These are phyloP conservation scores for Mormyrops boulengeri DNA, from an alignment of 2,797 vertebrate species.

Conservation along the genomic window DNA sequence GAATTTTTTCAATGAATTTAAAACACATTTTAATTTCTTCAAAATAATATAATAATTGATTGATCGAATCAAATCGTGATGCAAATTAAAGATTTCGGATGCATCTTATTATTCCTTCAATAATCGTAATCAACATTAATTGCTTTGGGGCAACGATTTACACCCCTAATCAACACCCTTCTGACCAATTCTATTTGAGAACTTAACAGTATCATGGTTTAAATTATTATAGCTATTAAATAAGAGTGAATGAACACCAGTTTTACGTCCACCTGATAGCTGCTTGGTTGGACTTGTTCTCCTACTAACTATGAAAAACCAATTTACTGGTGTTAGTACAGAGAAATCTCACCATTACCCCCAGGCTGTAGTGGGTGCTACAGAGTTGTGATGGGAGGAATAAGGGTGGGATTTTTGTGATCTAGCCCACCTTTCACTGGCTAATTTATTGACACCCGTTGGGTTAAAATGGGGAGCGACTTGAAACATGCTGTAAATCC, in stretches of 20 bases:
- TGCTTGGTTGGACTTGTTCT: background rate
- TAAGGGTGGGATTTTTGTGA: background rate
- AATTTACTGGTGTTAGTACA: background rate
- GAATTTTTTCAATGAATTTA: background rate
- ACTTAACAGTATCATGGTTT: background rate
- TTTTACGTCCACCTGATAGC: background rate
- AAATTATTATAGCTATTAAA: background rate
- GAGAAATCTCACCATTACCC: background rate
- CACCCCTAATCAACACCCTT: background rate
- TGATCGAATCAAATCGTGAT: background rate
- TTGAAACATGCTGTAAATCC: background rate
- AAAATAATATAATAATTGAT: background rate
- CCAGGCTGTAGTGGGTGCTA: background rate
- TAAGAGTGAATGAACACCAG: background rate
- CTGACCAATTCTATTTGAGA: background rate
- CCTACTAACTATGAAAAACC: background rate
- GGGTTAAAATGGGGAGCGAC: background rate
- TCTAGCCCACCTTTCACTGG: background rate
- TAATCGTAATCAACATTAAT: background rate
- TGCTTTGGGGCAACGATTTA: too few species aligned
- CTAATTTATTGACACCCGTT: background rate
- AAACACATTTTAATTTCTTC: background rate
- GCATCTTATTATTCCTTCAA: background rate
- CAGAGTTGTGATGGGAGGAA: background rate
- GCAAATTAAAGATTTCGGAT: background rate